Conservation (phyloP, 2,113 vertebrate species). For the Aldabrachelys gigantea region DNA sequence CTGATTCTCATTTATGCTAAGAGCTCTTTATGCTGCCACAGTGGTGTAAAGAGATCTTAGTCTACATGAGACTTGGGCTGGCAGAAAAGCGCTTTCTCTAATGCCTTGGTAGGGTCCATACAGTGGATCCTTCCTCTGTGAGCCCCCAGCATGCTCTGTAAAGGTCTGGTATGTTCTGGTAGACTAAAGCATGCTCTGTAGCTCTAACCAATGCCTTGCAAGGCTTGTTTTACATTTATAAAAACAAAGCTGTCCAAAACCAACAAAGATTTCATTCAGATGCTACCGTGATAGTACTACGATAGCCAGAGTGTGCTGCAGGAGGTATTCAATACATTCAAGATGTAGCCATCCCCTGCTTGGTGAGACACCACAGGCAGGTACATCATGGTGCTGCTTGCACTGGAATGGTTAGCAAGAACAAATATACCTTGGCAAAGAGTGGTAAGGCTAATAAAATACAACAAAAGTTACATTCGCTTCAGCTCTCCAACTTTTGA, state of each 20-base stretch:
- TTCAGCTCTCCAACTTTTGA: background rate
- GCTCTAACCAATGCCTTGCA: background rate
- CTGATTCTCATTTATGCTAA: accelerated
- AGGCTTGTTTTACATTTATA: background rate
- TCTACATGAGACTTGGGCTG: background rate
- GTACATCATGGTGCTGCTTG: background rate
- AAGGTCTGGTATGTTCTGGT: background rate
- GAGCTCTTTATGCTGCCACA: background rate
- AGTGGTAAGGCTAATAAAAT: background rate
- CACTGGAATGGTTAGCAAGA: background rate
- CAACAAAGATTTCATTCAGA: background rate
- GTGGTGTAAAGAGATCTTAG: background rate
- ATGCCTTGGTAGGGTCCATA: accelerated
- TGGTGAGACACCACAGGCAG: background rate
- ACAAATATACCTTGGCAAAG: background rate
- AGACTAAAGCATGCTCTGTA: background rate
- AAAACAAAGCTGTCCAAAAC: background rate
- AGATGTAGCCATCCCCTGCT: background rate
- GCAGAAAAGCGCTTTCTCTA: background rate
- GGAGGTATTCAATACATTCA: accelerated
- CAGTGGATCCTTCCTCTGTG: background rate
- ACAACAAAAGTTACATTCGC: background rate
- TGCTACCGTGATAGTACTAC: background rate
- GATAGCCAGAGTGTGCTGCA: background rate
- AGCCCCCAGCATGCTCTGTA: background rate